Percentiles rank a stretch among this genome's conserved stretches.
Conservation (phyloP, 2,113 vertebrate species). For the Theristicus caerulescens region DNA sequence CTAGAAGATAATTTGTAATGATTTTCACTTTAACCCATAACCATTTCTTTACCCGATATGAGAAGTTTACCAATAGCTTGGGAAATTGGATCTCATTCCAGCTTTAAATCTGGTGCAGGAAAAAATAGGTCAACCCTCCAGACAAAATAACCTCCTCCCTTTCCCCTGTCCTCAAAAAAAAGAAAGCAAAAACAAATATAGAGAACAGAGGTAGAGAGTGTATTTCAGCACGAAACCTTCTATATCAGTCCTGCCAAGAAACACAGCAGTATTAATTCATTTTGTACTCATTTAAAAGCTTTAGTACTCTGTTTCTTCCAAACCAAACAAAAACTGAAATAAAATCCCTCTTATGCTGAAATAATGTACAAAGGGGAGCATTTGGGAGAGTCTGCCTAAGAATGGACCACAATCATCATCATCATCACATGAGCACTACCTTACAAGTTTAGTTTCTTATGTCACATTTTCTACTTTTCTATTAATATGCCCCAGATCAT, state of each 20-base stretch:
- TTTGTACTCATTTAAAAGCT: conserved; percentile 4
- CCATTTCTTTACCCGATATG: not conserved
- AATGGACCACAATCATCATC: not conserved
- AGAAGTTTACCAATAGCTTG: not conserved
- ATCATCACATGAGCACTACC: not conserved
- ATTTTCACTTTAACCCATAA: not conserved
- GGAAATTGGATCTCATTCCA: not conserved
- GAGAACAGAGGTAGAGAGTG: not conserved
- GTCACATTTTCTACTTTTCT: not conserved
- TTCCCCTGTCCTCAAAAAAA: not conserved
- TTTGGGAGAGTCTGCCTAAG: not conserved
- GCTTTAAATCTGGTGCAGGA: not conserved
- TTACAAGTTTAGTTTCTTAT: not conserved
- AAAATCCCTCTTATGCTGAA: conserved; percentile 1
- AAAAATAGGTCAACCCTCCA: not conserved
- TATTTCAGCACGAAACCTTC: not conserved
- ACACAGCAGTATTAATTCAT: conserved; percentile 4
- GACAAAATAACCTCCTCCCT: not conserved
- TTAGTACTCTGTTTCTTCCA: conserved; percentile 11
- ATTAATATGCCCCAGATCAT: not conserved
- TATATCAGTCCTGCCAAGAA: not conserved
- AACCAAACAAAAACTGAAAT: not conserved
- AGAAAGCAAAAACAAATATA: not conserved
- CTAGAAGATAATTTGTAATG: not conserved
- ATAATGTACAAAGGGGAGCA: not conserved